Percentiles rank a stretch among this genome's conserved stretches.
These are phyloP conservation scores for Syrista parreyssii DNA, from an alignment of 2,888 invertebrate species.

Conservation along the genomic window DNA sequence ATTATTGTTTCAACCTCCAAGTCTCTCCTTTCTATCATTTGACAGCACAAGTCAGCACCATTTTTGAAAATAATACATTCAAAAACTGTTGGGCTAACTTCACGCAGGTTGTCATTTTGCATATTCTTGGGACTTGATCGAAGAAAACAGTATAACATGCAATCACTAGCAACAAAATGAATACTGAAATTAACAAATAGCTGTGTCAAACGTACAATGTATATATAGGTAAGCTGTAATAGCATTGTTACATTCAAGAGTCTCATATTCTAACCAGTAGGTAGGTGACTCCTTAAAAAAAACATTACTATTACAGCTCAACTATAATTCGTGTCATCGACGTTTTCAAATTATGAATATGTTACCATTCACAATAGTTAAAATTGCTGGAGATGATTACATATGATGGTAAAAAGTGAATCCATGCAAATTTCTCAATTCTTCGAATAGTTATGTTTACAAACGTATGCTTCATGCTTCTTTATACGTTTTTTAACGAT, in stretches of 20 bases:
- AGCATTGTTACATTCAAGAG: background rate
- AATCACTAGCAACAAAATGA: background rate
- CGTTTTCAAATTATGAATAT: background rate
- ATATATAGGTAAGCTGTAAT: background rate
- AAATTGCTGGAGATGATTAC: background rate
- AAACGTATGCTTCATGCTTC: background rate
- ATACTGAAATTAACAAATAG: no score
- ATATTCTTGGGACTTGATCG: background rate
- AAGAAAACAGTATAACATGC: background rate
- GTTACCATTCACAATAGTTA: background rate
- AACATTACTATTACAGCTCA: background rate
- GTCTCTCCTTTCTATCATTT: background rate
- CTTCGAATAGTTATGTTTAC: background rate
- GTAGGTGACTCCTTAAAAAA: background rate
- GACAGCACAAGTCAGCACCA: background rate
- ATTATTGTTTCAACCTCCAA: conserved; percentile 25
- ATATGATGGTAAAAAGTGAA: background rate
- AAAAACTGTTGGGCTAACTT: background rate
- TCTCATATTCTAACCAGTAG: background rate
- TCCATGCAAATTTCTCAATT: background rate
- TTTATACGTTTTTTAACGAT: background rate
- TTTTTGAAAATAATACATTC: background rate
- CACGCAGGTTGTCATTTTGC: background rate
- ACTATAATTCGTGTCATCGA: background rate
- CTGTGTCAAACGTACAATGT: background rate